Conservation (phyloP, 30 jellyfish, hydroid and myxozoan genomes). For the Phacellophora camtschatica region DNA sequence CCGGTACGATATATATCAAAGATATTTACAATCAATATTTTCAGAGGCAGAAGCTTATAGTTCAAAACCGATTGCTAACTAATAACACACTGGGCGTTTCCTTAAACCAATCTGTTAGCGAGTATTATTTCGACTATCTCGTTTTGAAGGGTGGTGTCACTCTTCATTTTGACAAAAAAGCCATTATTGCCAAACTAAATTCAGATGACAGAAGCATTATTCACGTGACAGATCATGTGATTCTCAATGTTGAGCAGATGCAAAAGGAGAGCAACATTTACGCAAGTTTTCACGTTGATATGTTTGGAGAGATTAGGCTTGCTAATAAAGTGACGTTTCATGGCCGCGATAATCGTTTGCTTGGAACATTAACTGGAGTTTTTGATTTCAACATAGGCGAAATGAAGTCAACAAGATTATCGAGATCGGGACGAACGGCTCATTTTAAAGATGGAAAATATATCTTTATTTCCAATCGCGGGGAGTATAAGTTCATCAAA, state of each 20-base stretch:
- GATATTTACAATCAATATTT: neutral
- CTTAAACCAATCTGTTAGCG: conserved; percentile 22
- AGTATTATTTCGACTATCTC: conserved; percentile 11
- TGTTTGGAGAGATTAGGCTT: conserved; percentile 42
- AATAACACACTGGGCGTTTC: neutral
- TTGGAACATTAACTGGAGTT: conserved; percentile 65
- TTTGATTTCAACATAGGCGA: conserved; percentile 58
- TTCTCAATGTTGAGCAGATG: conserved; percentile 18
- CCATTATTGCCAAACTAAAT: conserved; percentile 8
- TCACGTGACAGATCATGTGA: conserved; percentile 51
- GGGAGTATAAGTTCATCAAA: conserved; percentile 50
- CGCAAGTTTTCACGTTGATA: conserved; percentile 60
- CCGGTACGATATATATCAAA: conserved; percentile 54
- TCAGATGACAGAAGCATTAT: conserved; percentile 44
- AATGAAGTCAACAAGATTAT: conserved; percentile 37
- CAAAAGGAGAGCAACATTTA: conserved; percentile 20
- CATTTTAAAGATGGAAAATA: conserved; percentile 57
- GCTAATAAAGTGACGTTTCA: conserved; percentile 64
- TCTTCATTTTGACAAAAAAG: conserved; percentile 22
- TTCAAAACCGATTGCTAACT: conserved; percentile 1
- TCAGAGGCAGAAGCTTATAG: conserved; percentile 15
- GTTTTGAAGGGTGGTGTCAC: conserved; percentile 32
- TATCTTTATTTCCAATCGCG: conserved; percentile 48
- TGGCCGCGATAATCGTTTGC: conserved; percentile 52
- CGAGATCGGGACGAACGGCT: conserved; percentile 59